Percentiles rank a stretch among this genome's conserved stretches.
Evolutionary conservation across 1,140 invertebrate species (phyloP).

Genomic region (Trinorchestia longiramus): DNA sequence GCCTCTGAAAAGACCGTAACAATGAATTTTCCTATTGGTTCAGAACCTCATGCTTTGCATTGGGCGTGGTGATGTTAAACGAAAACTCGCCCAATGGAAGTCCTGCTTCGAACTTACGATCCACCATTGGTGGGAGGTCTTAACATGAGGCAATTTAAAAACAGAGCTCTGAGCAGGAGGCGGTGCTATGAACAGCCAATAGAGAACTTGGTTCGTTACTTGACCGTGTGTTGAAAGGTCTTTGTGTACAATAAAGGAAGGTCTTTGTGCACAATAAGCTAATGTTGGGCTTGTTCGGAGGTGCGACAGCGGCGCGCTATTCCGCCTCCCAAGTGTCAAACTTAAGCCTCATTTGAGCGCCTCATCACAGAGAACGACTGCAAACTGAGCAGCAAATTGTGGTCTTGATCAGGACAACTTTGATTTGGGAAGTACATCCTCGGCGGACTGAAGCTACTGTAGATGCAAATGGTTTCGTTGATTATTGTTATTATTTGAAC

Average conservation of each 20-base stretch:
- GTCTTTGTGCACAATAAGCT: conserved; percentile 27
- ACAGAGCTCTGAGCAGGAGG: not conserved
- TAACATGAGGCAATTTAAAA: not conserved
- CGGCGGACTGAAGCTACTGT: not conserved
- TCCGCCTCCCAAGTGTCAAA: not conserved
- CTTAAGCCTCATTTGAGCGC: not conserved
- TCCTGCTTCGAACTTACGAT: not conserved
- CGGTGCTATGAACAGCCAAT: not conserved
- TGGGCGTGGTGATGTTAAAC: not conserved
- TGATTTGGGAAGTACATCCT: not conserved
- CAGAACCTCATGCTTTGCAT: not conserved
- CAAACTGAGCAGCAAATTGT: not conserved
- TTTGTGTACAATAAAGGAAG: conserved; percentile 12
- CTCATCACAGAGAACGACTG: not conserved
- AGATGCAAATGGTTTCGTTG: not conserved
- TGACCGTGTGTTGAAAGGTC: conserved; percentile 39
- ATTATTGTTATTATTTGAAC: not conserved
- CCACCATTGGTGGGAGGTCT: not conserved
- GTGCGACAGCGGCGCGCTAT: not conserved
- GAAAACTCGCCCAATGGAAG: not conserved
- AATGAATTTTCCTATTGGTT: conserved; percentile 40
- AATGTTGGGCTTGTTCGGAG: conserved; percentile 27
- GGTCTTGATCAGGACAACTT: not conserved
- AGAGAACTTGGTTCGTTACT: not conserved
- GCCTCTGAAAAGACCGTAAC: conserved; percentile 10